Percentiles rank a stretch among this genome's conserved stretches.
phyloP scores from a whole-genome alignment of 2,888 invertebrate species.

The Sphinx pinastri region DNA sequence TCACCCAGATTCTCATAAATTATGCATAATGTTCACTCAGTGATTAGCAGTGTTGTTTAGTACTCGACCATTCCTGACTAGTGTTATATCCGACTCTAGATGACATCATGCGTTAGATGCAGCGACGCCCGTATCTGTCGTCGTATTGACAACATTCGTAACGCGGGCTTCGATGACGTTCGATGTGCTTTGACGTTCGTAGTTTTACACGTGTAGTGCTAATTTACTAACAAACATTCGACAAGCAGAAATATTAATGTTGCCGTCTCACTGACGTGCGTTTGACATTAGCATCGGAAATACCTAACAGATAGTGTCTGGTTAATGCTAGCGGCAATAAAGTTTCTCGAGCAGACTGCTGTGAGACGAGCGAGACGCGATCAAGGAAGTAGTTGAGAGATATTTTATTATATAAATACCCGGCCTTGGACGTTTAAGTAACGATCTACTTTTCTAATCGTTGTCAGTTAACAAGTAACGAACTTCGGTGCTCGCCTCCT shows the following conservation, averaged over 20 bases:
- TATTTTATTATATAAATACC: background rate
- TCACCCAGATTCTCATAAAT: slow-evolving; percentile 6
- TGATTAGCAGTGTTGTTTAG: too few species aligned
- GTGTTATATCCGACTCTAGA: too few species aligned
- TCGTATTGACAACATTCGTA: too few species aligned
- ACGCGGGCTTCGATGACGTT: too few species aligned
- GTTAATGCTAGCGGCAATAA: background rate
- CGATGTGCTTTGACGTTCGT: background rate
- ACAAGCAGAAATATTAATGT: too few species aligned
- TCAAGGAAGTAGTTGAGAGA: slow-evolving; percentile 3
- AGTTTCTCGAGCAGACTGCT: background rate
- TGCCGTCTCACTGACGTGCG: background rate
- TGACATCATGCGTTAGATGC: too few species aligned
- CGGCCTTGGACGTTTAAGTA: background rate
- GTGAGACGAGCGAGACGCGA: background rate
- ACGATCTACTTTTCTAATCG: too few species aligned
- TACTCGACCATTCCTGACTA: too few species aligned
- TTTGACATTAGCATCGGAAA: background rate
- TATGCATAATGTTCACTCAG: background rate
- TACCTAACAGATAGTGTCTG: background rate
- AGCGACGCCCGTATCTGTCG: background rate
- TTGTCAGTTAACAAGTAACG: too few species aligned
- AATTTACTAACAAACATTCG: too few species aligned
- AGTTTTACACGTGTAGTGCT: background rate
- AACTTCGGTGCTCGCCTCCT: too few species aligned